Percentiles rank a stretch among this genome's conserved stretches.
These are phyloP conservation scores for Torymus aiolomorphi DNA, from an alignment of 2,888 invertebrate genomes.

Conservation along the genomic window DNA sequence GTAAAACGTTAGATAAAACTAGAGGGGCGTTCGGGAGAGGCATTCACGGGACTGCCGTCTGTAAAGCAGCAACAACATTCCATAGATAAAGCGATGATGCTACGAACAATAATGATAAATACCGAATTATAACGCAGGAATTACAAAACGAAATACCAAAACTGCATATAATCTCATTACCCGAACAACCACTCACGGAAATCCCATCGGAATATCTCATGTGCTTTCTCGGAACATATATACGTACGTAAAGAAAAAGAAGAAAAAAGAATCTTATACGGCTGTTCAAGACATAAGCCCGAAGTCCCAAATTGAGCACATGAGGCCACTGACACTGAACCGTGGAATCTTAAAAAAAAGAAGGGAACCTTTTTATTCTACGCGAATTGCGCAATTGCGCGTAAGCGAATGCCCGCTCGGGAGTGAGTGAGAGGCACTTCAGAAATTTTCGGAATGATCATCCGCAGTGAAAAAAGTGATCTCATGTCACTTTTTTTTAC, in stretches of 20 bases:
- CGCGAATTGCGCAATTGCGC: constrained; percentile 53
- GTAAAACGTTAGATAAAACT: no score
- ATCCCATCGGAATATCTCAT: constrained; percentile 38
- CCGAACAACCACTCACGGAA: constrained; percentile 12
- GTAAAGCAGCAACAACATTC: no score
- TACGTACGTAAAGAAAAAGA: background rate
- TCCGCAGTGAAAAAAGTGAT: constrained; percentile 7
- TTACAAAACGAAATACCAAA: constrained; percentile 13
- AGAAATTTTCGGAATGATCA: constrained; percentile 39
- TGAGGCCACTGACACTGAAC: constrained; percentile 50
- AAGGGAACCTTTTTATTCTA: constrained; percentile 39
- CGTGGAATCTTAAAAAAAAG: constrained; percentile 43
- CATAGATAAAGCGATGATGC: no score
- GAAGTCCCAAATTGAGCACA: constrained; percentile 47
- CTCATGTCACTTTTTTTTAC: background rate
- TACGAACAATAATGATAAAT: no score
- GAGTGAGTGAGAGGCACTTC: constrained; percentile 22
- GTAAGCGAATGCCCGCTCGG: constrained; percentile 41
- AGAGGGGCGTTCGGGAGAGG: no score
- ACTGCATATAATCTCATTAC: constrained; percentile 2
- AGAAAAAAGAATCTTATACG: constrained; percentile 29
- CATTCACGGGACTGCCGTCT: no score
- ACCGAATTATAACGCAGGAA: no score
- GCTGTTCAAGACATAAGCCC: constrained; percentile 17
- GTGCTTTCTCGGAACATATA: constrained; percentile 39